Evolutionary conservation across 2,888 invertebrate genomes (phyloP).

Genomic region (Drosophila diplacantha): DNA sequence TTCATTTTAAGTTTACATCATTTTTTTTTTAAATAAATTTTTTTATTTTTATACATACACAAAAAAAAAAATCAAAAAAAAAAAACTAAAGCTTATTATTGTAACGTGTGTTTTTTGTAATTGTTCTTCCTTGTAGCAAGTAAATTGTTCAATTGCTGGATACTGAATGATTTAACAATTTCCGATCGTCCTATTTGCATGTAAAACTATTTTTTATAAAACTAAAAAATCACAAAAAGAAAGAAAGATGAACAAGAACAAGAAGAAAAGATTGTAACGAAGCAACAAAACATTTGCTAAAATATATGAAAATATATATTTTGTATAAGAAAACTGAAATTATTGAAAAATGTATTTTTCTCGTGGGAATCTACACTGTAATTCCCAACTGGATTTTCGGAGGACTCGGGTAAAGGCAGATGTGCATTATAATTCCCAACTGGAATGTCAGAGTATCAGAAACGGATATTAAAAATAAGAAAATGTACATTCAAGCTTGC

Average conservation of each 20-base stretch:
- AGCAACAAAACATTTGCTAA: slow-evolving; percentile 41
- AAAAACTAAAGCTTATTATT: slow-evolving; percentile 13
- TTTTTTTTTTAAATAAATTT: slow-evolving; percentile 54
- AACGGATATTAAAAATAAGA: background rate
- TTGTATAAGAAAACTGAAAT: slow-evolving; percentile 54
- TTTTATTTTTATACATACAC: slow-evolving; percentile 63
- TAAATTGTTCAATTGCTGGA: slow-evolving; percentile 18
- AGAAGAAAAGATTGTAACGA: slow-evolving; percentile 36
- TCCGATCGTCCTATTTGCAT: slow-evolving; percentile 46
- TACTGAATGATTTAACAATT: slow-evolving; percentile 32
- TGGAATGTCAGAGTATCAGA: background rate
- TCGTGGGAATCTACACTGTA: background rate
- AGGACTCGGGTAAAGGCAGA: background rate
- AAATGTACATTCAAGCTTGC: no score
- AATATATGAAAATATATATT: slow-evolving; percentile 61
- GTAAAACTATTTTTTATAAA: slow-evolving; percentile 51
- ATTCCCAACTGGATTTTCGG: background rate
- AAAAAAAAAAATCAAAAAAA: slow-evolving; percentile 38
- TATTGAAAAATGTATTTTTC: background rate
- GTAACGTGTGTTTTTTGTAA: slow-evolving; percentile 23
- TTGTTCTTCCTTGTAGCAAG: slow-evolving; percentile 28
- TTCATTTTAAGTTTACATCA: slow-evolving; percentile 53
- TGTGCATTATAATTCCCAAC: background rate
- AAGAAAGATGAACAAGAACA: slow-evolving; percentile 23
- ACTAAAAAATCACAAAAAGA: slow-evolving; percentile 37